Base-by-base conservation (phyloP, 2,888 invertebrate species). In the Frankliniella fusca region DNA sequence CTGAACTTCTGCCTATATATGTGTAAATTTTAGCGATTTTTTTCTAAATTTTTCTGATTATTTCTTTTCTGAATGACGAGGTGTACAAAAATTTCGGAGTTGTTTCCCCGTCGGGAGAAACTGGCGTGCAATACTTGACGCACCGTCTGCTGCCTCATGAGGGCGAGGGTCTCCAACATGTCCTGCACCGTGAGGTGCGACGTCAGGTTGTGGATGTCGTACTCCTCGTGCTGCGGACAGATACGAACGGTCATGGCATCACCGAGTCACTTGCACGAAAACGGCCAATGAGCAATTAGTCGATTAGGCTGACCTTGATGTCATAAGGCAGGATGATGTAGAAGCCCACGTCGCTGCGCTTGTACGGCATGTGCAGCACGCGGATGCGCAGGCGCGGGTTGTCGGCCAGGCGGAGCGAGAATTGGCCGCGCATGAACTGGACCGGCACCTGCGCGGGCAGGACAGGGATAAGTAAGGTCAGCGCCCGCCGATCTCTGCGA, bases 351-450 rank as follows among this genome's bases (percentile, higher is more conserved):
- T 89, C 87, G 48, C 86, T 85, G 65, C 88, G 87, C 82, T 87
- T 86, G 84, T 90, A 90, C 0, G 90, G 90, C n/a, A 90, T 84
- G 28, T 86, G 87, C 18, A 89, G 85, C 85, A 89, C 87, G 81
- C 87, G 86, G 83, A 87, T 89, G 38, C 86, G 85, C 10, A 87
- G 85, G 10, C 85, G 84, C 12, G 84, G 84, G 50, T 86, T 87
- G 83, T 88, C 87, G 0, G 86, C 85, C 83, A 88, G 89, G 1
- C 86, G 86, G 11, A 89, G 85, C 12, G 86, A 86, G 49, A 88
- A 84, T 48, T 85, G 84, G 9, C 86, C 86, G 65, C 85, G 83
- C 88, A 88, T 88, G 83, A 86, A 87, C 8, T 86, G 85, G 0
- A 86, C 86, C 10, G 85, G 83, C 0, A 87, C 86, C 0, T 83